Conservation (phyloP, 2,797 vertebrate species). For the Carcharodon carcharias region DNA sequence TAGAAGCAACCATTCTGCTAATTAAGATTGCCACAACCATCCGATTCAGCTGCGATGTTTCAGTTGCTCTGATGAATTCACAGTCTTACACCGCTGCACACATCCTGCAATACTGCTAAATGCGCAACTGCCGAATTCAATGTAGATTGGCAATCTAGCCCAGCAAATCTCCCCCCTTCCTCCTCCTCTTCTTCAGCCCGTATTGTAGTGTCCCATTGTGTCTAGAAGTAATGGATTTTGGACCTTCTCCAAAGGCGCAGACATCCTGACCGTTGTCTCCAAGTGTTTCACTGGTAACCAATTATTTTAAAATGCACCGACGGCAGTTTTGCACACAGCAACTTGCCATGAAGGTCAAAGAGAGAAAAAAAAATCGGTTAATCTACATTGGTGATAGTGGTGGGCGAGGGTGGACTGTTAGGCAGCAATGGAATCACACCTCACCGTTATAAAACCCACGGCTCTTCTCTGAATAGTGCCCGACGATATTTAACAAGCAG, state of each 20-base stretch:
- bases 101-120: background rate
- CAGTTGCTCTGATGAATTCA: background rate
- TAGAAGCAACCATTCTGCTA: background rate
- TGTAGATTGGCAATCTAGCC: background rate
- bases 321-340: background rate
- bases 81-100: background rate
- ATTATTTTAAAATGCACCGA: background rate
- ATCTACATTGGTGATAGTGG: background rate
- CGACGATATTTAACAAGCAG: background rate
- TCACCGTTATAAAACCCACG: background rate
- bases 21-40: too few relatives aligned
- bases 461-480: background rate
- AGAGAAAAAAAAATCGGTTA: too few relatives aligned
- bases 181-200: background rate
- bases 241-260: background rate
- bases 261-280: background rate
- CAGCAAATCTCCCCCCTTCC: background rate
- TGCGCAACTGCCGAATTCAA: background rate
- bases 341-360: background rate
- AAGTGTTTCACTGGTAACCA: background rate
- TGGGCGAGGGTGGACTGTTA: background rate
- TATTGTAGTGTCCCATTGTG: background rate
- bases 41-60: background rate
- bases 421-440: background rate
- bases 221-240: background rate